Evolutionary conservation across 2,113 vertebrate species (phyloP).

Genomic region (Phalacrocorax pelagicus): DNA sequence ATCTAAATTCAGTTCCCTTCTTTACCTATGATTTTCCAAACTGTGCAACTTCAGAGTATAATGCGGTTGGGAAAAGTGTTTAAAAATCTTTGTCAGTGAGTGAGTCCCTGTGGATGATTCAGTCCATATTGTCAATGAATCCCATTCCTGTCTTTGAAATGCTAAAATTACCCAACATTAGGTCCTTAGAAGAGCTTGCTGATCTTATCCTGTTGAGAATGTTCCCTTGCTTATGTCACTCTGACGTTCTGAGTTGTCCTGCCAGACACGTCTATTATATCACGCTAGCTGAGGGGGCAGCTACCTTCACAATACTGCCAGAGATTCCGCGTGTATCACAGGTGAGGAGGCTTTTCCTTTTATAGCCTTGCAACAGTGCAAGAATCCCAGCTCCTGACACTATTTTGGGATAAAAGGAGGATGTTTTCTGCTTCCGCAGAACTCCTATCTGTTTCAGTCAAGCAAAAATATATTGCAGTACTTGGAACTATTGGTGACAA

Average conservation of each 20-base stretch:
- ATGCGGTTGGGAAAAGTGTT: background rate
- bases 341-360: background rate
- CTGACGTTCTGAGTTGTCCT: background rate
- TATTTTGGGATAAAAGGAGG: background rate
- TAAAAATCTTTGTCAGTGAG: background rate
- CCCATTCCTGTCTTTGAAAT: background rate
- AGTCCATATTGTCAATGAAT: background rate
- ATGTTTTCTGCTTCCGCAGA: background rate
- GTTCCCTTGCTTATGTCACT: background rate
- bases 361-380: background rate
- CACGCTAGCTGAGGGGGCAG: background rate
- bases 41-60: background rate
- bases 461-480: background rate
- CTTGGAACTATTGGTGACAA: background rate
- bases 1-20: background rate
- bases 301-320: background rate
- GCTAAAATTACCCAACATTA: background rate
- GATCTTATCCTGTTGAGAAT: background rate
- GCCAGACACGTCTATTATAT: background rate
- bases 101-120: background rate
- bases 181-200: background rate
- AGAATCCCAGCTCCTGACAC: background rate
- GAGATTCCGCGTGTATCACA: background rate
- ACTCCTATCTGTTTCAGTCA: background rate
- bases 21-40: background rate